Conservation (phyloP, 1,140 invertebrate genomes). For the Plodia interpunctella region DNA sequence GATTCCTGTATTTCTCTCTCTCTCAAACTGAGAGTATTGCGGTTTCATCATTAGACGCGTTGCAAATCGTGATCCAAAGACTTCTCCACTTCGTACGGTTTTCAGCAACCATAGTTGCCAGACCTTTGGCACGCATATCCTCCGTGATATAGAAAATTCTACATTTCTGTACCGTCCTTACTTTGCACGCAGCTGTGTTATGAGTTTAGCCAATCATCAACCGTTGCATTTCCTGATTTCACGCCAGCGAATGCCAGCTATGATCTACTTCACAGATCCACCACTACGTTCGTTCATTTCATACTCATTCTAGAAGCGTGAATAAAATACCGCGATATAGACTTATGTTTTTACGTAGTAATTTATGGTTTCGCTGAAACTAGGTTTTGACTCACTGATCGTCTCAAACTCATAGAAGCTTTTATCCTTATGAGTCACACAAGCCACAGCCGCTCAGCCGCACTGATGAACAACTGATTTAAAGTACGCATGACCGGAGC, state of each 20-base stretch:
- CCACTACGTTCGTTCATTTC: slow-evolving; percentile 16
- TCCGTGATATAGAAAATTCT: no score
- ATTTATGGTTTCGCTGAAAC: slow-evolving; percentile 9
- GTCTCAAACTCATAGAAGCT: not conserved
- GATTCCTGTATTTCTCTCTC: no score
- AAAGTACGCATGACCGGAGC: not conserved
- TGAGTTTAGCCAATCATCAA: slow-evolving; percentile 25
- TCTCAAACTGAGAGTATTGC: no score
- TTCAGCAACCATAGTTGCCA: no score
- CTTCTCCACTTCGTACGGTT: no score
- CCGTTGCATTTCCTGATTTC: slow-evolving; percentile 35
- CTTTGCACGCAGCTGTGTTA: slow-evolving; percentile 14
- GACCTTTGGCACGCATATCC: no score
- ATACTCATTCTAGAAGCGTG: not conserved
- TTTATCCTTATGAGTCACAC: slow-evolving; percentile 9
- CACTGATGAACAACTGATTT: slow-evolving; percentile 7
- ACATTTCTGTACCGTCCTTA: slow-evolving; percentile 6
- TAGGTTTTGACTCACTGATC: slow-evolving; percentile 5
- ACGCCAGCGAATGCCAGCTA: slow-evolving; percentile 22
- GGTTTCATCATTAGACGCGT: no score
- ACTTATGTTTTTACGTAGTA: not conserved
- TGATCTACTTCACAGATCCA: slow-evolving; percentile 27
- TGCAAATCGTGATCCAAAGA: no score
- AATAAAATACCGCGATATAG: slow-evolving; percentile 3
- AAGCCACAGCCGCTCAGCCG: not conserved